A percentile compares a stretch with the other conserved stretches of the same genome.
Conservation (phyloP, 2,113 vertebrate genomes). For the Tapirus terrestris region DNA sequence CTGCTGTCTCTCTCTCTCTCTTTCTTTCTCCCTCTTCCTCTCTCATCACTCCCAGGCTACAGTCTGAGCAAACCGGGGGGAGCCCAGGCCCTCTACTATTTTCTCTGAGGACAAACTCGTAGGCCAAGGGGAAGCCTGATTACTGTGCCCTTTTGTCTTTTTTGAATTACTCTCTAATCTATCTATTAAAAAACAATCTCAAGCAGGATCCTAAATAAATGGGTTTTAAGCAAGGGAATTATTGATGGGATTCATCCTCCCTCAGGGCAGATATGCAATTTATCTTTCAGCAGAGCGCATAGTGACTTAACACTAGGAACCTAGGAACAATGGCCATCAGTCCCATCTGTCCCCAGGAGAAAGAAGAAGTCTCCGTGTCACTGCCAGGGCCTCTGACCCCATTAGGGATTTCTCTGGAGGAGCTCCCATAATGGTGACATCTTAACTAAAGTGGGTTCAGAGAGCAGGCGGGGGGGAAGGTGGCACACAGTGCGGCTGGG, state of each 20-base stretch:
- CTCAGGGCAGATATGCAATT: conserved; percentile 59
- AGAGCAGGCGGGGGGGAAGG: neutral
- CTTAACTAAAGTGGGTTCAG: neutral
- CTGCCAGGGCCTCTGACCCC: conserved; percentile 58
- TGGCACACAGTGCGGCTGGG: accelerated
- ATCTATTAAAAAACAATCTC: conserved; percentile 50
- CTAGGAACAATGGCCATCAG: conserved; percentile 57
- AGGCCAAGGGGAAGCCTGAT: conserved; percentile 31
- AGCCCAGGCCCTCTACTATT: neutral
- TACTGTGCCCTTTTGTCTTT: conserved; percentile 13
- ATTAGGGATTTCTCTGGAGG: conserved; percentile 23
- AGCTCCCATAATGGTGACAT: neutral
- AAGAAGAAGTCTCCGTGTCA: neutral
- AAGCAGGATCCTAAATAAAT: conserved; percentile 65
- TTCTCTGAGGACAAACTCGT: neutral
- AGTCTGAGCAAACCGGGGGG: neutral
- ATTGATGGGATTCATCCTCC: conserved; percentile 55
- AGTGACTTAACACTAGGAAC: neutral
- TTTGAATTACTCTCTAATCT: conserved; percentile 55
- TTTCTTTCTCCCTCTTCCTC: neutral
- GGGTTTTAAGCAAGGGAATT: conserved; percentile 66
- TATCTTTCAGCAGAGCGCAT: conserved; percentile 69
- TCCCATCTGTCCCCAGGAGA: conserved; percentile 36
- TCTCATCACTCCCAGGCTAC: neutral
- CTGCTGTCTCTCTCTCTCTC: no score